These are phyloP conservation scores for Blera fallax DNA, from an alignment of 2,888 invertebrate species.

Conservation along the genomic window DNA sequence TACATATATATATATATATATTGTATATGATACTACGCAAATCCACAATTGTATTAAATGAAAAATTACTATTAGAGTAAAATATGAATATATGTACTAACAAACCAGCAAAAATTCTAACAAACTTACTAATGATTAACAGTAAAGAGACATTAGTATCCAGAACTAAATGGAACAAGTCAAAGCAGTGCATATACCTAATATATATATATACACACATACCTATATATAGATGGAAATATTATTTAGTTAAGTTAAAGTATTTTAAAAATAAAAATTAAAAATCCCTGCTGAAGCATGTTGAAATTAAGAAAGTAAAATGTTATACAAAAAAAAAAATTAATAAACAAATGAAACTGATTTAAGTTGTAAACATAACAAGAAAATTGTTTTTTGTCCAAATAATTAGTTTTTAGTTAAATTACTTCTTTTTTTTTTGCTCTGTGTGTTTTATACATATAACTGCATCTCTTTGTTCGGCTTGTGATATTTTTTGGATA, in stretches of 20 bases:
- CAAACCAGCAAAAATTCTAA: slow-evolving; percentile 30
- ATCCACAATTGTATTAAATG: slow-evolving; percentile 13
- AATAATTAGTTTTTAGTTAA: not conserved
- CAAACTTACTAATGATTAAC: slow-evolving; percentile 11
- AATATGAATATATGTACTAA: slow-evolving; percentile 59
- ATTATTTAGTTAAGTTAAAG: slow-evolving; percentile 44
- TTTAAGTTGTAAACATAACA: slow-evolving; percentile 58
- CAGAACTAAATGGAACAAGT: not conserved
- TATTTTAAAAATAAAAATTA: slow-evolving; percentile 4
- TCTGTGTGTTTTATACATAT: not conserved
- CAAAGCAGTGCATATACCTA: slow-evolving; percentile 19
- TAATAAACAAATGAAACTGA: slow-evolving; percentile 61
- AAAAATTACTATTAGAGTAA: slow-evolving; percentile 3
- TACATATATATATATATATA: slow-evolving; percentile 28
- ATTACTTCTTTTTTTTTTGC: not conserved
- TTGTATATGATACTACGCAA: slow-evolving; percentile 3
- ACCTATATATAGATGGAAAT: slow-evolving; percentile 49
- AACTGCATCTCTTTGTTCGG: not conserved
- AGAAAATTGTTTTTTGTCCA: slow-evolving; percentile 10
- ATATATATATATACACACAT: slow-evolving; percentile 49
- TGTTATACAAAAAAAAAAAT: slow-evolving; percentile 38
- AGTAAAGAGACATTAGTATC: not conserved
- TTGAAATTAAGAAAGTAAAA: slow-evolving; percentile 43
- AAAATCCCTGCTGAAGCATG: slow-evolving; percentile 46
- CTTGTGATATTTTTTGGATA: not conserved